Base-by-base conservation (phyloP, 2,113 vertebrate genomes). In the Lynx canadensis region DNA sequence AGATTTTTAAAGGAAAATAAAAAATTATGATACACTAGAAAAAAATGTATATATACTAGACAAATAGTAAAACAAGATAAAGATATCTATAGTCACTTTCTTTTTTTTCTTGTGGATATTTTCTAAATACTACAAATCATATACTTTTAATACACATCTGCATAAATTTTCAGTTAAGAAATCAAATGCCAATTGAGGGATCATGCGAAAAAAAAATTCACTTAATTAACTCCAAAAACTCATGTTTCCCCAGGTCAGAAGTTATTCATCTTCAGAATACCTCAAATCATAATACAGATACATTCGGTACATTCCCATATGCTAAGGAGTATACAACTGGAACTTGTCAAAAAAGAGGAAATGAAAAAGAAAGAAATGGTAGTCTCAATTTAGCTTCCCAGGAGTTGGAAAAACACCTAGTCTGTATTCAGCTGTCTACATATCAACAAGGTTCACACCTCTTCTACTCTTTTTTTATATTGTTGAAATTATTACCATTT, bases 171-270 rank as follows among this genome's bases (percentile, higher is more conserved):
- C 36, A 71, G 52, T 83, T 74, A 84, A 65, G 74, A 63, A 95
- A 91, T 79, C 60, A 89, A 82, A 80, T 80, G 52, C 18, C 74
- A 96, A 63, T 19, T 93, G 57, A 97, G 33, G 18, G 36, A 48
- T 94, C 12, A 79, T n/a, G 36, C 84, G 25, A 71, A 92, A 88
- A 84, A 60, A 66, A 12, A 55, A 45, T 90, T 89, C 71, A 89
- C 55, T 96, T 50, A 88, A 48, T 94, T 87, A 71, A 94, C 41
- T 91, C 45, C n/a, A 95, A 97, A 96, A 84, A 69, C 36, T 69
- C 19, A 82, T 66, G 82, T 89, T 96, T 85, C 38, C 36, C 25
- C 76, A 90, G 33, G n/a, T 96, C 63, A 91, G 33, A 95, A 94
- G 88, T 93, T 27, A 55, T 31, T 29, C n/a, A 48, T 36, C 82